Evolutionary conservation across 2,888 invertebrate species (phyloP).

Genomic region (Ectropis crepuscularia): DNA sequence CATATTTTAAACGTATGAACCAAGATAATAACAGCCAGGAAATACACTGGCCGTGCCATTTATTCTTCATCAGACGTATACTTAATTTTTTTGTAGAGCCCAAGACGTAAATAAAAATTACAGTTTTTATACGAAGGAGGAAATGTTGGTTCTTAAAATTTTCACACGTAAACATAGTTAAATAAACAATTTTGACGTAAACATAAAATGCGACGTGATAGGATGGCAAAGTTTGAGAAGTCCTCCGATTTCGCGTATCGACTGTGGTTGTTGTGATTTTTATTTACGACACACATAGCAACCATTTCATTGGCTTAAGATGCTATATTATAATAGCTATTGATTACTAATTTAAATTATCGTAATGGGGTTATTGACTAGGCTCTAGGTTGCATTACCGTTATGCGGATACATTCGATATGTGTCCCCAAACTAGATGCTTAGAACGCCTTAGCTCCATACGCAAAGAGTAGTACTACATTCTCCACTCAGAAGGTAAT

Average conservation of each 20-base stretch:
- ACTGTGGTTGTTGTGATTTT: too few relatives aligned
- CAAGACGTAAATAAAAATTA: constrained; percentile 1
- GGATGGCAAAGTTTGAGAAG: neutral
- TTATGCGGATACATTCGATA: constrained; percentile 22
- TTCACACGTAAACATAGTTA: constrained; percentile 4
- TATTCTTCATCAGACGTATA: neutral
- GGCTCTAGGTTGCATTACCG: constrained; percentile 23
- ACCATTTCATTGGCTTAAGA: neutral
- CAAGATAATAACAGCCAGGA: neutral
- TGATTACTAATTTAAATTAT: neutral
- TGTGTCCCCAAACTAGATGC: constrained; percentile 4
- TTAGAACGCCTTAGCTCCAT: neutral
- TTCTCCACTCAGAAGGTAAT: too few relatives aligned
- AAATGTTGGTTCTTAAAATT: constrained; percentile 7
- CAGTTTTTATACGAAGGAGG: constrained; percentile 18
- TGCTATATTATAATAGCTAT: constrained; percentile 4
- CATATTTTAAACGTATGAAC: constrained; percentile 2
- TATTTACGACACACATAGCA: neutral
- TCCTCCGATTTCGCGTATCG: too few relatives aligned
- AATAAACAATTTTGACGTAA: neutral
- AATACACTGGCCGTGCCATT: neutral
- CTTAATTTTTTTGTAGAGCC: constrained; percentile 1
- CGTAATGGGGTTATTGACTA: constrained; percentile 23
- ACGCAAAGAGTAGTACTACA: too few relatives aligned
- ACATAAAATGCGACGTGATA: constrained; percentile 9